Evolutionary conservation across 2,797 vertebrate genomes (phyloP).

Genomic region (Melanotaenia parkinsoni): DNA sequence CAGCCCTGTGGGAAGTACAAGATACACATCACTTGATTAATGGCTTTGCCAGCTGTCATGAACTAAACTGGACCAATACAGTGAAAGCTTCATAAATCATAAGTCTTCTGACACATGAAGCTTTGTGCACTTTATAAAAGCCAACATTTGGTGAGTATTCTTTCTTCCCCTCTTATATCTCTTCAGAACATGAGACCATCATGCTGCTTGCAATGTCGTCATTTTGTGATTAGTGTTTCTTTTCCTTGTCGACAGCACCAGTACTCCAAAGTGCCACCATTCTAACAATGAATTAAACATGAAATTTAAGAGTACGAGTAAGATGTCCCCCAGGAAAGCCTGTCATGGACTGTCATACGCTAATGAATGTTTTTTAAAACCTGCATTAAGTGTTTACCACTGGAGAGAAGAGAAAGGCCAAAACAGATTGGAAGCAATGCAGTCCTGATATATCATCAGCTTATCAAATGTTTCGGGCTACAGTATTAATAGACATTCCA

Average conservation of each 20-base stretch:
- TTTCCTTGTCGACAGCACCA: constrained; percentile 35
- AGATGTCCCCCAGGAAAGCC: constrained; percentile 54
- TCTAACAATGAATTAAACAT: constrained; percentile 69
- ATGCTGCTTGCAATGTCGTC: constrained; percentile 23
- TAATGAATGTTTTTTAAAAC: constrained; percentile 68
- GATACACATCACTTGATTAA: constrained; percentile 80
- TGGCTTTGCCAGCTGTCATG: constrained; percentile 78
- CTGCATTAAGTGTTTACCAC: constrained; percentile 61
- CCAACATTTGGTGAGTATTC: constrained; percentile 33
- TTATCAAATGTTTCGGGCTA: constrained; percentile 51
- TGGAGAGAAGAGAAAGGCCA: constrained; percentile 42
- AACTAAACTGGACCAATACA: constrained; percentile 75
- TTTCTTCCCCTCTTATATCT: constrained; percentile 15
- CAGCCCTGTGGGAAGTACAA: constrained; percentile 72
- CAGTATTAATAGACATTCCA: constrained; percentile 44
- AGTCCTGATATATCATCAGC: constrained; percentile 39
- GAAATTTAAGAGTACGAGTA: constrained; percentile 63
- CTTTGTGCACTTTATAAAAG: constrained; percentile 66
- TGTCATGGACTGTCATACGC: constrained; percentile 53
- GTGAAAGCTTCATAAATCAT: constrained; percentile 82
- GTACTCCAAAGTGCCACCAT: constrained; percentile 44
- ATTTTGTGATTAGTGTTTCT: constrained; percentile 34
- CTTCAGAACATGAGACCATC: constrained; percentile 22
- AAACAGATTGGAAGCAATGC: constrained; percentile 41
- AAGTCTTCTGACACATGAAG: constrained; percentile 70